Percentiles rank a stretch among this genome's conserved stretches.
Evolutionary conservation across 2,797 vertebrate species (phyloP).

Genomic region (Notamacropus eugenii): DNA sequence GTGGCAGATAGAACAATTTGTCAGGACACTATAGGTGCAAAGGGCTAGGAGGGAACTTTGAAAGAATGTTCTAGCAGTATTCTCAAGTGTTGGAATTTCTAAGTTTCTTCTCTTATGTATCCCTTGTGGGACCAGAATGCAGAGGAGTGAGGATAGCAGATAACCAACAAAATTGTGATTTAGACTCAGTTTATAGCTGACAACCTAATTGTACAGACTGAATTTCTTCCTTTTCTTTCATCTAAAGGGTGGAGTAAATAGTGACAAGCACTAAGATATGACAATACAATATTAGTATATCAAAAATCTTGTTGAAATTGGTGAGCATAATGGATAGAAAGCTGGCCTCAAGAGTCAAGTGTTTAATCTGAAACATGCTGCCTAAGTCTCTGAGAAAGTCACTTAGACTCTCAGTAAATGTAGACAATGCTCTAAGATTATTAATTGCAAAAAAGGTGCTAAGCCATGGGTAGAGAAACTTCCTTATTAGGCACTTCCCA

Average conservation of each 20-base stretch:
- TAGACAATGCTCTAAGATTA: neutral
- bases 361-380: neutral
- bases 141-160: neutral
- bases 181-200: neutral
- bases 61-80: neutral
- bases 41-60: neutral
- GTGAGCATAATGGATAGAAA: neutral
- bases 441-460: neutral
- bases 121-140: neutral
- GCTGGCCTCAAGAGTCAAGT: neutral
- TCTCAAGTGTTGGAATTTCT: neutral
- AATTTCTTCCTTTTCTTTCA: neutral
- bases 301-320: neutral
- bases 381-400: neutral
- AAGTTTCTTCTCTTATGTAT: neutral
- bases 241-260: neutral
- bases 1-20: neutral
- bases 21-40: neutral
- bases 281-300: neutral
- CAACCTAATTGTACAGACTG: neutral
- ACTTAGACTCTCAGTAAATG: neutral
- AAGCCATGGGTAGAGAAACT: neutral
- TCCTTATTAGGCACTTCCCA: neutral
- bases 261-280: neutral
- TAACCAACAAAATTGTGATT: neutral